phyloP scores from a whole-genome alignment of 2,888 invertebrate species.

The Mechanitis messenoides region DNA sequence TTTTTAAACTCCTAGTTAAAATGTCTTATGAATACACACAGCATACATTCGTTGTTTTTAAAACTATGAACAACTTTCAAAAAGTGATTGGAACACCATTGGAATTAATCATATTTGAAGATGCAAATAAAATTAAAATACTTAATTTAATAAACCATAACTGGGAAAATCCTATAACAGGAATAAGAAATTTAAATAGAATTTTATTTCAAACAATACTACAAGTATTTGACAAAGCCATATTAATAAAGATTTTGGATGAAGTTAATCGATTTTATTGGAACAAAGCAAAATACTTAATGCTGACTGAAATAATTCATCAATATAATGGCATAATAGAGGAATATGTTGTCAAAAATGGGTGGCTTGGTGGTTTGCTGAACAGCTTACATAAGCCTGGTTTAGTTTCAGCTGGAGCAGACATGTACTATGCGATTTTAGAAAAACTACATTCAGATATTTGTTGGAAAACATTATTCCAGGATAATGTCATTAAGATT shows the following conservation, averaged over 20 bases:
- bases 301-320: conserved; percentile 71
- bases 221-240: conserved; percentile 38
- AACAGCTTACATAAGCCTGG: conserved; percentile 69
- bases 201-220: conserved; percentile 63
- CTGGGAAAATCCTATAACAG: conserved; percentile 78
- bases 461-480: conserved; percentile 67
- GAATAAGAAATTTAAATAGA: conserved; percentile 73
- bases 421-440: conserved; percentile 74
- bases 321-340: conserved; percentile 35
- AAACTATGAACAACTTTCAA: conserved; percentile 63
- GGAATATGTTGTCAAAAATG: conserved; percentile 33
- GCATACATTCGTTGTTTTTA: conserved; percentile 71
- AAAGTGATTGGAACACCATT: conserved; percentile 55
- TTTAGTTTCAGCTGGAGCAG: conserved; percentile 77
- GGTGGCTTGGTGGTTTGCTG: conserved; percentile 54
- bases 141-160: conserved; percentile 75
- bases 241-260: conserved; percentile 41
- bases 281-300: conserved; percentile 77
- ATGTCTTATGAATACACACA: conserved; percentile 72
- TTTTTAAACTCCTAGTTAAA: conserved; percentile 46
- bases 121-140: conserved; percentile 53
- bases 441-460: conserved; percentile 53
- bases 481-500: conserved; percentile 41
- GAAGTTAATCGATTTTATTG: conserved; percentile 71
- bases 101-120: conserved; percentile 41